Percentiles rank a stretch among this genome's conserved stretches.
These are phyloP conservation scores for Bathynomus jamesi DNA, from an alignment of 1,140 invertebrate genomes.

Conservation along the genomic window DNA sequence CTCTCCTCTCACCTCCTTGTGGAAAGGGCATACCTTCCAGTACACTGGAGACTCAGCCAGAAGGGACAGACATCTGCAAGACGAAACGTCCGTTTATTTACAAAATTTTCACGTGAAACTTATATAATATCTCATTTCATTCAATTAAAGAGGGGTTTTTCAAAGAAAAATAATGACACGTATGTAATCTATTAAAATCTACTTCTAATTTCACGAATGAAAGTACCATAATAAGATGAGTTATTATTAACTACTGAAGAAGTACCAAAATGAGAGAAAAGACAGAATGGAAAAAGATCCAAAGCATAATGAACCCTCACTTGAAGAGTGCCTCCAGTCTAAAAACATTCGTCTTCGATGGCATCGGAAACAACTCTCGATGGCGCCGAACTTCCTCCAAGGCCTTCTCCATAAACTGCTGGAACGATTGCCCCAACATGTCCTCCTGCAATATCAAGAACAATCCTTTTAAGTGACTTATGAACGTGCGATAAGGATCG, in stretches of 20 bases:
- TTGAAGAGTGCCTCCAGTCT: constrained; percentile 70
- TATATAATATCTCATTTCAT: not conserved
- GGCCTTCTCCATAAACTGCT: constrained; percentile 69
- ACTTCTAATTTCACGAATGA: no score
- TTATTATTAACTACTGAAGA: no score
- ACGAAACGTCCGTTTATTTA: no score
- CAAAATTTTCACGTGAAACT: no score
- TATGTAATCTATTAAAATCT: no score
- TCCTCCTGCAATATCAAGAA: constrained; percentile 69
- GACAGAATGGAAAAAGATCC: no score
- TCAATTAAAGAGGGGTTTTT: not conserved
- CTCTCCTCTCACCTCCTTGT: constrained; percentile 74
- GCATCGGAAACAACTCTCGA: constrained; percentile 70
- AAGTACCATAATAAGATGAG: no score
- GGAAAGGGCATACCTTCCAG: constrained; percentile 79
- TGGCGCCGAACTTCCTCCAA: constrained; percentile 70
- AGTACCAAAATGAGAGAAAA: no score
- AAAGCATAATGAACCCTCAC: no score
- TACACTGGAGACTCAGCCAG: constrained; percentile 76
- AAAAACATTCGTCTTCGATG: constrained; percentile 60
- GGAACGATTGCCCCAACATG: constrained; percentile 79
- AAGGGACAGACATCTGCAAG: constrained; percentile 59
- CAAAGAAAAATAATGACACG: no score
- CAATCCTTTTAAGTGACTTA: no score
- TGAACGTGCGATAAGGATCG: no score